These are phyloP conservation scores for Ia io DNA, from an alignment of 2,113 vertebrate genomes.

Conservation along the genomic window DNA sequence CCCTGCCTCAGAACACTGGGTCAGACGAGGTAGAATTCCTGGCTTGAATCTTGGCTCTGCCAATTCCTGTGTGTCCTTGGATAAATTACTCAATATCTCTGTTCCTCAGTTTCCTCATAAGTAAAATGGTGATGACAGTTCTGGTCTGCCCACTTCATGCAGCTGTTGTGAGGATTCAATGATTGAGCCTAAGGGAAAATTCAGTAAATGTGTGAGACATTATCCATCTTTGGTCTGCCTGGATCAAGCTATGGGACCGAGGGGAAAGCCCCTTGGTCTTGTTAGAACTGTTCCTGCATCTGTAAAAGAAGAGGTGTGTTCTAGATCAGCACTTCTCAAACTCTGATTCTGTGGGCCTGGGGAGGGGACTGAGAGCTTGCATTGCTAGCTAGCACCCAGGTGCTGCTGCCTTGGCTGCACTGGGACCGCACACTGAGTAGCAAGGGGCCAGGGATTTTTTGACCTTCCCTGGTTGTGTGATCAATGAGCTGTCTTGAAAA, in stretches of 20 bases:
- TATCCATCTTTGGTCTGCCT: background rate
- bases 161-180: background rate
- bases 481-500: background rate
- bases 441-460: background rate
- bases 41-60: background rate
- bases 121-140: background rate
- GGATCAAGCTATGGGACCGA: background rate
- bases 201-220: fast-evolving
- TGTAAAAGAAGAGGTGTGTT: background rate
- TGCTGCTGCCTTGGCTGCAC: background rate
- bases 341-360: background rate
- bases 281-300: background rate
- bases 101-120: background rate
- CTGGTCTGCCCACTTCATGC: background rate
- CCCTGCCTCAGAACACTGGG: background rate
- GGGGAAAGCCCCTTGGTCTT: background rate
- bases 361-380: background rate
- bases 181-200: background rate
- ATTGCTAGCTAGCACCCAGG: background rate
- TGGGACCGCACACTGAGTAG: background rate
- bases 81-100: background rate
- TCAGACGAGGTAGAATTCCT: background rate
- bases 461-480: background rate
- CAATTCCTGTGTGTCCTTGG: background rate
- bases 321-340: background rate